phyloP scores from a whole-genome alignment of 2,797 vertebrate species.

The Enteromius afrohamiltoni region DNA sequence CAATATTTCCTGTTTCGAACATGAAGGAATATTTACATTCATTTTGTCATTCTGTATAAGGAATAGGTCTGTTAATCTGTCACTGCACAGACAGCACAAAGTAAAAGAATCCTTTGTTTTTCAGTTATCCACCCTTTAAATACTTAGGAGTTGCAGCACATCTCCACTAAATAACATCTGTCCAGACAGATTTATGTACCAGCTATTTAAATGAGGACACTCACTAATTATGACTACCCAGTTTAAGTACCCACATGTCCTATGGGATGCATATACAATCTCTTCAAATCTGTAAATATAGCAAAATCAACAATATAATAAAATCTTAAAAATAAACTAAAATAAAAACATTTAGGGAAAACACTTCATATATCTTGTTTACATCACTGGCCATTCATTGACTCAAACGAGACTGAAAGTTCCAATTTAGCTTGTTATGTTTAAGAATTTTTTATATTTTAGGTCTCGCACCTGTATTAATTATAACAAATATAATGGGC shows the following conservation, averaged over 20 bases:
- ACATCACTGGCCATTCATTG: neutral
- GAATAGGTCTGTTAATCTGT: slow-evolving; percentile 24
- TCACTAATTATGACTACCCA: slow-evolving; percentile 16
- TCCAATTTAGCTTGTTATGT: neutral
- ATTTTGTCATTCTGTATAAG: slow-evolving; percentile 21
- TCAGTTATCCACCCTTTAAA: slow-evolving; percentile 27
- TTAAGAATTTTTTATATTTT: neutral
- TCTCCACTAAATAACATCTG: slow-evolving; percentile 19
- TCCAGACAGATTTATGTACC: slow-evolving; percentile 3
- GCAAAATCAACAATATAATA: slow-evolving; percentile 1
- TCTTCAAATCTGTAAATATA: neutral
- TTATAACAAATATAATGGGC: neutral
- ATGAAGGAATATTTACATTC: slow-evolving; percentile 12
- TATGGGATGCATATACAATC: slow-evolving; percentile 19
- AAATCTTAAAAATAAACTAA: neutral
- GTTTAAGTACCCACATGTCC: slow-evolving; percentile 12
- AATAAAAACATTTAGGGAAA: neutral
- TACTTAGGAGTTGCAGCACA: slow-evolving; percentile 10
- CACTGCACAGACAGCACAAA: neutral
- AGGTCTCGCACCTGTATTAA: neutral
- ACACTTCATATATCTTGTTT: neutral
- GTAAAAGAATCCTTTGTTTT: neutral
- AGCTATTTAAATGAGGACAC: neutral
- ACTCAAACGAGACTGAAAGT: neutral
- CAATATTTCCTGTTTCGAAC: slow-evolving; percentile 13